A percentile compares a stretch with the other conserved stretches of the same genome.
Conservation (phyloP, 53 echinoderm and acorn worm species). For the Paracentrotus lividus region DNA sequence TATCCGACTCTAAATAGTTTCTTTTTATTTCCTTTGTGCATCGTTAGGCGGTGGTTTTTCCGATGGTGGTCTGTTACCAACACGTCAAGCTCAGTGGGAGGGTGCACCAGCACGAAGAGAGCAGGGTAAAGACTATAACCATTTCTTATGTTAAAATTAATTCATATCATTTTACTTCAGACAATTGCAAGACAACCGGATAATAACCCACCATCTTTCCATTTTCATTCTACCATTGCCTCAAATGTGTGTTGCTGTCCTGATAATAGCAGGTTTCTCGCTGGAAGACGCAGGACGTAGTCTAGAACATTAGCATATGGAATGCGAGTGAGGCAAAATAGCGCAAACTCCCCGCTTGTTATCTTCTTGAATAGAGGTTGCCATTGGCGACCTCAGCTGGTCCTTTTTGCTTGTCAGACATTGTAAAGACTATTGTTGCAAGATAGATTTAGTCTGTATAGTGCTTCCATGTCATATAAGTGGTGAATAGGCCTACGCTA, state of each 20-base stretch:
- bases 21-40: neutral
- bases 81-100: slow-evolving; percentile 14
- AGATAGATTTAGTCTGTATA: no score
- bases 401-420: no score
- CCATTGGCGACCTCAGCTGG: no score
- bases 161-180: slow-evolving; percentile 39
- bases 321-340: no score
- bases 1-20: neutral
- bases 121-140: slow-evolving; percentile 18
- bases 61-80: slow-evolving; percentile 30
- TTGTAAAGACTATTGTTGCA: no score
- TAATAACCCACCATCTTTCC: neutral
- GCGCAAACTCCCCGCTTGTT: no score
- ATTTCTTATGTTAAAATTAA: neutral
- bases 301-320: no score
- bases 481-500: no score
- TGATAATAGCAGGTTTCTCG: no score
- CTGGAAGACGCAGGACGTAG: no score
- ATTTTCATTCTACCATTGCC: neutral
- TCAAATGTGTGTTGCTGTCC: neutral
- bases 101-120: slow-evolving; percentile 12
- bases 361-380: no score
- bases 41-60: slow-evolving; percentile 18
- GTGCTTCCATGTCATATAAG: no score
- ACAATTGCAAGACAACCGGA: neutral